These are phyloP conservation scores for Orthonevra nobilis DNA, from an alignment of 2,888 invertebrate genomes.

Conservation along the genomic window DNA sequence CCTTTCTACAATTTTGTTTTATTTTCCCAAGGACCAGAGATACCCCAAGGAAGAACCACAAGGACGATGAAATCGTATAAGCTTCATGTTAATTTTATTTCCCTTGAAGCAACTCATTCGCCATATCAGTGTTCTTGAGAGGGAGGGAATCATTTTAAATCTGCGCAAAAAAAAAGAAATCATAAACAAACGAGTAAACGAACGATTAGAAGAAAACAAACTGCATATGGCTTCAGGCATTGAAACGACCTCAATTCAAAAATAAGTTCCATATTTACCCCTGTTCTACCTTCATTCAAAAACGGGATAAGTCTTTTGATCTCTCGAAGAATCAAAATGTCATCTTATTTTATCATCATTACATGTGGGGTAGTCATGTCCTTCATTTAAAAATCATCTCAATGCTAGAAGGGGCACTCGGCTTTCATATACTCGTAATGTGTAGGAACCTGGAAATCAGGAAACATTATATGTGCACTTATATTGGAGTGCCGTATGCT, in stretches of 20 bases:
- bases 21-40: no score
- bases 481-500: not conserved
- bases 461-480: slow-evolving; percentile 36
- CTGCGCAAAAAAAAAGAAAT: slow-evolving; percentile 17
- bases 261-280: slow-evolving; percentile 12
- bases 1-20: no score
- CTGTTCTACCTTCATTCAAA: slow-evolving; percentile 1
- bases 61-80: slow-evolving; percentile 40
- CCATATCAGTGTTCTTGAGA: slow-evolving; percentile 29
- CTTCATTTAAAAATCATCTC: slow-evolving; percentile 32
- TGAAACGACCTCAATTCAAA: slow-evolving; percentile 58
- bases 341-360: slow-evolving; percentile 11
- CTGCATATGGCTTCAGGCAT: slow-evolving; percentile 42
- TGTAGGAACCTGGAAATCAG: slow-evolving; percentile 18
- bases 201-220: not conserved
- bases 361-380: slow-evolving; percentile 32
- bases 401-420: slow-evolving; percentile 13
- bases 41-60: slow-evolving; percentile 37
- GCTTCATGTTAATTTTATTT: slow-evolving; percentile 50
- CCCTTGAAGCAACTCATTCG: slow-evolving; percentile 42
- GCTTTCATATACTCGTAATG: not conserved
- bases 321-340: slow-evolving; percentile 33
- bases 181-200: slow-evolving; percentile 5
- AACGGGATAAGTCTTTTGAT: slow-evolving; percentile 47
- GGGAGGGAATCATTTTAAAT: slow-evolving; percentile 20